These are phyloP conservation scores for Conus betulinus DNA, from an alignment of 1,140 invertebrate species.

Conservation along the genomic window DNA sequence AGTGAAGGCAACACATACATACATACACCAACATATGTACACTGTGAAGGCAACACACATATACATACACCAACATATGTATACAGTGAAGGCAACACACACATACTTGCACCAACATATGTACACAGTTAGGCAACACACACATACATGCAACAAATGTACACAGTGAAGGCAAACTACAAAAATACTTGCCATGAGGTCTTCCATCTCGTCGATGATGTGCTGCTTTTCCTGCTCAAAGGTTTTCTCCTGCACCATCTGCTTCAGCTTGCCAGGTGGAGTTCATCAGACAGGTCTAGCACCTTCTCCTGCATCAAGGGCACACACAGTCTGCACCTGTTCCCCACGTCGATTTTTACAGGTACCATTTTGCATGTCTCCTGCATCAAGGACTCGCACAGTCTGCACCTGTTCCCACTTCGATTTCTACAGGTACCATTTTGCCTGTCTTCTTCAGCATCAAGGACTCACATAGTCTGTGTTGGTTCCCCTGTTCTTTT, in stretches of 20 bases:
- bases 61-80: not conserved
- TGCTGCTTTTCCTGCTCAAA: slow-evolving; percentile 63
- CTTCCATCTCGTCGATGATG: slow-evolving; percentile 69
- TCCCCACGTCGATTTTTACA: too few relatives aligned
- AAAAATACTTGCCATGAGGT: slow-evolving; percentile 54
- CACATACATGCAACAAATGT: not conserved
- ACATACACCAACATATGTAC: not conserved
- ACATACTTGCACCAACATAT: not conserved
- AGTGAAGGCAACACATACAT: slow-evolving; percentile 1
- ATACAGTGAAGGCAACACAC: not conserved
- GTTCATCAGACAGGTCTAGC: slow-evolving; percentile 67
- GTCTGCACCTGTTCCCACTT: too few relatives aligned
- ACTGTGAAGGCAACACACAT: not conserved
- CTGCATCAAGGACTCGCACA: too few relatives aligned
- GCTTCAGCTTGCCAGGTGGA: slow-evolving; percentile 61
- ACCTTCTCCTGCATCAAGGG: slow-evolving; percentile 60
- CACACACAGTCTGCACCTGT: too few relatives aligned
- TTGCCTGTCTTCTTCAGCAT: too few relatives aligned
- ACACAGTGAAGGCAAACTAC: not conserved
- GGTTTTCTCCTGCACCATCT: slow-evolving; percentile 56
- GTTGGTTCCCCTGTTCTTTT: too few relatives aligned
- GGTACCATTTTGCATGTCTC: too few relatives aligned
- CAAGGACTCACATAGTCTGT: too few relatives aligned
- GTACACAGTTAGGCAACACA: not conserved
- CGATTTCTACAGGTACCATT: too few relatives aligned